Percentiles rank a stretch among this genome's conserved stretches.
Evolutionary conservation across 2,113 vertebrate genomes (phyloP).

Genomic region (Eulemur rufifrons): DNA sequence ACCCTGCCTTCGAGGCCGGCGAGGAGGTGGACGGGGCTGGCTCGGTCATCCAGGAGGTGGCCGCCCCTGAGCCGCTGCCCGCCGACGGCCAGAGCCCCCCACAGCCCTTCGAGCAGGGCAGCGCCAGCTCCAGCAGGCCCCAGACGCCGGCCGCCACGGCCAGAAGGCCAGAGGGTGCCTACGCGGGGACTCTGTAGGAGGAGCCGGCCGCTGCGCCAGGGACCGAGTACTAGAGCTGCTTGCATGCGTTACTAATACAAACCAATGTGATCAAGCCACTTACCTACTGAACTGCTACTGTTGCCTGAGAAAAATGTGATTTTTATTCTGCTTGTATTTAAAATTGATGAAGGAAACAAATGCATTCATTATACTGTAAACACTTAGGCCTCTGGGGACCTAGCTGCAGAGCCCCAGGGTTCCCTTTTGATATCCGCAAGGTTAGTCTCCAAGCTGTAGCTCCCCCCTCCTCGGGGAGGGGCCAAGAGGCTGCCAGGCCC

Average conservation of each 20-base stretch:
- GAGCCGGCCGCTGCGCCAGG: constrained; percentile 48
- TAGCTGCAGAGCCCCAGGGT: constrained; percentile 72
- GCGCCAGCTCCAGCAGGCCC: constrained; percentile 84
- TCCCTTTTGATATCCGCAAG: constrained; percentile 78
- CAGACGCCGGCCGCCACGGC: constrained; percentile 80
- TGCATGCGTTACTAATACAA: constrained; percentile 91
- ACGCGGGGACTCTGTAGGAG: constrained; percentile 85
- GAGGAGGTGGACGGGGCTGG: constrained; percentile 83
- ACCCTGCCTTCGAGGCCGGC: constrained; percentile 82
- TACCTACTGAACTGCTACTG: constrained; percentile 90
- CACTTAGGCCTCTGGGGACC: constrained; percentile 80
- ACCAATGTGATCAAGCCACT: constrained; percentile 88
- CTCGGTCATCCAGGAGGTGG: constrained; percentile 87
- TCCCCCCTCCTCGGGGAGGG: constrained; percentile 42
- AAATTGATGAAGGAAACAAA: constrained; percentile 86
- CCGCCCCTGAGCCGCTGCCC: constrained; percentile 81
- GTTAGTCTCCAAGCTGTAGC: constrained; percentile 76
- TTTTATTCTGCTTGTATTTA: constrained; percentile 90
- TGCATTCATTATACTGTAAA: constrained; percentile 87
- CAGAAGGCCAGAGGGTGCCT: constrained; percentile 84
- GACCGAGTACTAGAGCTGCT: constrained; percentile 86
- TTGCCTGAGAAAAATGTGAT: constrained; percentile 91
- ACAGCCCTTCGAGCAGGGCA: constrained; percentile 84
- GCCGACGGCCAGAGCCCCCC: constrained; percentile 83
- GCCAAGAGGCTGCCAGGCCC: constrained; percentile 61